Evolutionary conservation across 2,113 vertebrate species (phyloP).

Genomic region (Eurystomus gularis): DNA sequence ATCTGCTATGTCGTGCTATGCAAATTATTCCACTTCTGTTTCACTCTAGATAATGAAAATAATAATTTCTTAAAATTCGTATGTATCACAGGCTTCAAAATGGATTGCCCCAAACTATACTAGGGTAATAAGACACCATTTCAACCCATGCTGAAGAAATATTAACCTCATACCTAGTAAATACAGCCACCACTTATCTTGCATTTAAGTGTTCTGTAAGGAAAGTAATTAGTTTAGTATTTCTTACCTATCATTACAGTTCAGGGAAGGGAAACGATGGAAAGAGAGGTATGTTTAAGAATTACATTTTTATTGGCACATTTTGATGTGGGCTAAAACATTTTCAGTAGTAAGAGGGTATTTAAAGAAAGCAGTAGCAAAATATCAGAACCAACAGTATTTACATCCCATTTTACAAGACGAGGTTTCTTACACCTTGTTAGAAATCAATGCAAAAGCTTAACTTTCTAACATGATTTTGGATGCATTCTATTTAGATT

Average conservation of each 20-base stretch:
- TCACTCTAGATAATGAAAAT: background rate
- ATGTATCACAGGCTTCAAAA: background rate
- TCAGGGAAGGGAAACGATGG: background rate
- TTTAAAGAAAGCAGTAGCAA: background rate
- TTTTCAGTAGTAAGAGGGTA: background rate
- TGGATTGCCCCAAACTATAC: background rate
- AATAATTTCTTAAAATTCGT: background rate
- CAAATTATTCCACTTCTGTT: background rate
- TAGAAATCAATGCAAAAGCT: background rate
- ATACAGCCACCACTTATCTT: background rate
- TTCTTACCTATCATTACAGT: background rate
- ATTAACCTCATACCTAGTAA: background rate
- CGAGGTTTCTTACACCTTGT: background rate
- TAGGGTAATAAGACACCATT: background rate
- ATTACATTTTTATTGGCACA: background rate
- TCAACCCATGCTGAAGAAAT: background rate
- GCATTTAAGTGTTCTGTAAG: background rate
- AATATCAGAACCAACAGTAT: background rate
- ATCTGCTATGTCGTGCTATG: background rate
- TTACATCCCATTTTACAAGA: background rate
- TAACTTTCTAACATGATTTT: background rate
- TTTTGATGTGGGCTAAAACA: background rate
- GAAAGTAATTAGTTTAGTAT: background rate
- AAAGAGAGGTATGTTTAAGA: background rate
- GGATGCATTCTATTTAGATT: background rate